Base-by-base conservation (phyloP, 2,797 vertebrate species). In the Phataginus tricuspis region DNA sequence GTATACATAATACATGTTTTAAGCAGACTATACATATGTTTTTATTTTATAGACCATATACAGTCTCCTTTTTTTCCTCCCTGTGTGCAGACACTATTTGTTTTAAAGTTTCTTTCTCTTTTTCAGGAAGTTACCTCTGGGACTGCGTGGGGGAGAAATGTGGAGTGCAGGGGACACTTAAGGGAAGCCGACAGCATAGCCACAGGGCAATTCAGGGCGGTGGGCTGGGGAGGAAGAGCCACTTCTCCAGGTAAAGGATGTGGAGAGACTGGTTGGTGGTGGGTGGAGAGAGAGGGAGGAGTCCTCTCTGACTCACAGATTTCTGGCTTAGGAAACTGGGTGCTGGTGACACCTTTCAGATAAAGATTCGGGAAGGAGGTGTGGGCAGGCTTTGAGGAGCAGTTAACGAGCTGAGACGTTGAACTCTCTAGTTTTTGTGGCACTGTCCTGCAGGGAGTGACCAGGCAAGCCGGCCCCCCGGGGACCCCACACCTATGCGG, bases 281-380 rank as follows among this genome's bases (percentile, higher is more conserved):
- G 39, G 39, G 55, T 49, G 66, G 69, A 53, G 57, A 71, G 23
- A 5, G 29, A 75, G 42, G 77, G 80, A 68, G 86, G 59, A 29
- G 79, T 37, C 59, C 2, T 23, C 21, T 1, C n/a, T 53, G 77
- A 75, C 74, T 79, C 94, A 77, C 82, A n/a, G 92, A 66, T 78
- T 93, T 93, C 86, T 83, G 64, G 63, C 5, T 82, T 63, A 92
- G 86, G 84, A 86, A 91, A 80, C 64, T 14, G 11, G 25, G 27
- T 59, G 69, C 75, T 83, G 71, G 61, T 39, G 95, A 90, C 11
- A 51, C 75, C 66, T 69, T 90, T 64, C 59, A 82, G 90, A 90
- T 84, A 63, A 91, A 45, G 53, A 55, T 66, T 88, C 77, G 0
- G 0, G 29, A 68, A 27, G 29, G 74, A 94, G 66, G 55, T 68